Evolutionary conservation across 2,113 vertebrate species (phyloP), one percentile per base, ranked within the genome.

Genomic region (Chaetodon auriga): DNA sequence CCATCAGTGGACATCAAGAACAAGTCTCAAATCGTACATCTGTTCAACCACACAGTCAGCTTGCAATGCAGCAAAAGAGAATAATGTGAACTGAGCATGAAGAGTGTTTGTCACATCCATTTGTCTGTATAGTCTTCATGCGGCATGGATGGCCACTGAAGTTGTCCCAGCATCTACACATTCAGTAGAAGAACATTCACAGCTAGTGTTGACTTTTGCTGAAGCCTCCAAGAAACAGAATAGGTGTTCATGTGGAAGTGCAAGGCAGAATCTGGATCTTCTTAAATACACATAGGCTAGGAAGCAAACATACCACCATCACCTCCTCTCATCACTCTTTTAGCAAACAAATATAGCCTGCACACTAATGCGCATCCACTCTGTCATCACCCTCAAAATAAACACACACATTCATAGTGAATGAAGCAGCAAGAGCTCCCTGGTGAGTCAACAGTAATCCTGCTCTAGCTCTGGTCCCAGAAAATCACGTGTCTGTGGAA

Each of bases 381-480:
- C 30, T 30, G 30, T 30, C 30, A 30, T 30, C 30, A 30, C 30
- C 30, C 30, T 30, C 30, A 30, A 30, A 30, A 30, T 30, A 30
- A 30, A 30, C 30, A 30, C 30, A 30, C 30, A 30, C 30, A 30
- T 30, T 2, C 30, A 30, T 2, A 30, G 30, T 30, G 30, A 30
- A 30, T 30, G 30, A 30, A 30, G 60, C 35, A 51, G 63, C 30
- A 8, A 78, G 11, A 74, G 65, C 70, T 84, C 75, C 70, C 65
- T 12, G 13, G 86, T 87, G 87, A 86, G 30, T 92, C 87, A 86
- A 86, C 76, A 72, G 55, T 86, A 89, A 89, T 82, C 76, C 64
- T 51, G 49, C 69, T 71, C 41, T 35, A 61, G 72, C 46, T 73
- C 45, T 38, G 46, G 45, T 72, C 55, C 10, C 75, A 62, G 69